Conservation (phyloP, 2,797 vertebrate genomes). For the Megalops cyprinoides region DNA sequence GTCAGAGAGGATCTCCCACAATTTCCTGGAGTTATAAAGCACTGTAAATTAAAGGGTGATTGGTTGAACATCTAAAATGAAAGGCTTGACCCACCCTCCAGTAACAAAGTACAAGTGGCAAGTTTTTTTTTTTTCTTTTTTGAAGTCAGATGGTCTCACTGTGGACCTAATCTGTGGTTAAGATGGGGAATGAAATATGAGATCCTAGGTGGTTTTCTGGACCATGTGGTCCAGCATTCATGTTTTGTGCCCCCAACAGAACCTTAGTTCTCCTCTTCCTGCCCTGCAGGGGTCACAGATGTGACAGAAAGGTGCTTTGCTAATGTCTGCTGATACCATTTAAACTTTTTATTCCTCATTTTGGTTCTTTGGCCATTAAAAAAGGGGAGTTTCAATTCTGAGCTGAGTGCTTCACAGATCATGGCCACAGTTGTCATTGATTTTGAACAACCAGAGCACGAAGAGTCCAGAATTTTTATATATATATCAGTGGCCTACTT, state of each 20-base stretch:
- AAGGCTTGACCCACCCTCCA: too few relatives aligned
- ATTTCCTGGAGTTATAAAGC: too few relatives aligned
- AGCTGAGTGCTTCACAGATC: conserved; percentile 15
- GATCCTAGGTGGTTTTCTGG: not conserved
- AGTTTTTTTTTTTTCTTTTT: too few relatives aligned
- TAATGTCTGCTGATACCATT: not conserved
- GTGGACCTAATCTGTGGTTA: too few relatives aligned
- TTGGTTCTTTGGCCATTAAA: not conserved
- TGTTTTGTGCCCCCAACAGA: not conserved
- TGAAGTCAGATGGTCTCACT: too few relatives aligned
- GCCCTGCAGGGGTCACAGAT: not conserved
- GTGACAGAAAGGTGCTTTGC: not conserved
- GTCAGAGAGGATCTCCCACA: not conserved
- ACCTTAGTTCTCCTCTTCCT: not conserved
- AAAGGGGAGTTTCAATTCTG: conserved; percentile 1
- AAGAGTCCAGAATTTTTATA: conserved; percentile 9
- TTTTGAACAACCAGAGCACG: conserved; percentile 15
- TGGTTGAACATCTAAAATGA: too few relatives aligned
- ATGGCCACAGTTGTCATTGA: conserved; percentile 12
- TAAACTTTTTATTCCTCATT: not conserved
- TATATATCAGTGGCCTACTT: conserved; percentile 31
- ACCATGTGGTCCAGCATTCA: not conserved
- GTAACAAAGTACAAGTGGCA: too few relatives aligned
- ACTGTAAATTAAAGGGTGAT: too few relatives aligned
- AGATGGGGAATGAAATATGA: too few relatives aligned